These are phyloP conservation scores for Procambarus clarkii DNA, from an alignment of 1,140 invertebrate species.

Conservation along the genomic window DNA sequence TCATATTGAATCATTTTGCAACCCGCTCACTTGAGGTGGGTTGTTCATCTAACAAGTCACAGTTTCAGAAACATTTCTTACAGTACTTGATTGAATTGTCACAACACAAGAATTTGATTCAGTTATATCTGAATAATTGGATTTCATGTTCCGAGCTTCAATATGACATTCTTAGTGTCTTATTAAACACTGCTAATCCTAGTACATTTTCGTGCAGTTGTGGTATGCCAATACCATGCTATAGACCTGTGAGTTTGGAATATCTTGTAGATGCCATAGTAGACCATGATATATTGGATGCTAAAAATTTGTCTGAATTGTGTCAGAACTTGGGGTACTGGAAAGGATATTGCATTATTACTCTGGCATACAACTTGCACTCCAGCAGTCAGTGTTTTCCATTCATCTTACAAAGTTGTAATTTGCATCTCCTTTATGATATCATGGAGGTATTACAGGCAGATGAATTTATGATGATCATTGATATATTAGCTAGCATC, in stretches of 20 bases:
- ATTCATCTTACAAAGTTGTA: conserved; percentile 49
- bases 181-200: conserved; percentile 19
- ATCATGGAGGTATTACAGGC: conserved; percentile 16
- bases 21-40: conserved; percentile 3
- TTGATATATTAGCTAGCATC: conserved; percentile 11
- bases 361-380: conserved; percentile 32
- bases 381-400: conserved; percentile 23
- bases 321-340: conserved; percentile 42
- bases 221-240: conserved; percentile 40
- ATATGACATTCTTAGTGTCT: conserved; percentile 40
- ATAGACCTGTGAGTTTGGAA: conserved; percentile 17
- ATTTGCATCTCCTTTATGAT: conserved; percentile 14
- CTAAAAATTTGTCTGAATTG: conserved; percentile 24
- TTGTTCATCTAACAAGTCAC: neutral
- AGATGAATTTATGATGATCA: neutral
- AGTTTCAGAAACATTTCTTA: conserved; percentile 5
- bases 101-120: neutral
- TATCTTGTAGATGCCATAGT: conserved; percentile 26
- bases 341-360: conserved; percentile 49
- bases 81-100: conserved; percentile 45
- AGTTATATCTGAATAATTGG: conserved; percentile 41
- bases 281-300: conserved; percentile 27
- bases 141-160: conserved; percentile 40
- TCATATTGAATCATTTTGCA: conserved; percentile 31
- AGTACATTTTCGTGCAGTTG: conserved; percentile 34